Evolutionary conservation across 2,797 vertebrate species (phyloP).

Genomic region (Gambelia wislizenii): DNA sequence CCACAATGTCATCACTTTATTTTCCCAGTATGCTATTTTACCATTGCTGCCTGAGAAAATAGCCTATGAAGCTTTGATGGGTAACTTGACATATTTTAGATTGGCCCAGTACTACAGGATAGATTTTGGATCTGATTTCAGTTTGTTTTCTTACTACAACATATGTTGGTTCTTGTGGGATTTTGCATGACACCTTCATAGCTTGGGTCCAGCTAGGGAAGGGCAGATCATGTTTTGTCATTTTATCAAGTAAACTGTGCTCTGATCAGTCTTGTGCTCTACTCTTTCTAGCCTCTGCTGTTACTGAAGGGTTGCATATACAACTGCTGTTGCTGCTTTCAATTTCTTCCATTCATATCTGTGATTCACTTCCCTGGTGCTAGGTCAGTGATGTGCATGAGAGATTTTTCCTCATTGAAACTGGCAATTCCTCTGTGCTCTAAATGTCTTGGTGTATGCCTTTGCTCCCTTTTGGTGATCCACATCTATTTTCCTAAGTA

Average conservation of each 20-base stretch:
- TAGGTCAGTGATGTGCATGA: background rate
- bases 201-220: background rate
- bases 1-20: too few species aligned
- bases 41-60: too few species aligned
- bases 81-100: too few species aligned
- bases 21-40: too few species aligned
- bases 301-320: background rate
- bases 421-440: background rate
- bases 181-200: background rate
- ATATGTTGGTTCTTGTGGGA: background rate
- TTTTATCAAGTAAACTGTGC: background rate
- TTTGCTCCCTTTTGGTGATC: background rate
- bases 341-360: background rate
- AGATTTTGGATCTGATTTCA: too few species aligned
- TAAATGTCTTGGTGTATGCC: background rate
- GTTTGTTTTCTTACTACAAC: too few species aligned
- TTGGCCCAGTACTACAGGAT: too few species aligned
- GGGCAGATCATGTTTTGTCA: background rate
- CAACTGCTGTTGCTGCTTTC: background rate
- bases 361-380: background rate
- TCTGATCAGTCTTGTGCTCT: background rate
- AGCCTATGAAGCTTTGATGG: too few species aligned
- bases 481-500: background rate
- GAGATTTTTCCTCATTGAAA: background rate
- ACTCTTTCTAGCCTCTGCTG: background rate